Evolutionary conservation across 1,140 invertebrate genomes (phyloP).

Genomic region (Gonioctena quinquepunctata): DNA sequence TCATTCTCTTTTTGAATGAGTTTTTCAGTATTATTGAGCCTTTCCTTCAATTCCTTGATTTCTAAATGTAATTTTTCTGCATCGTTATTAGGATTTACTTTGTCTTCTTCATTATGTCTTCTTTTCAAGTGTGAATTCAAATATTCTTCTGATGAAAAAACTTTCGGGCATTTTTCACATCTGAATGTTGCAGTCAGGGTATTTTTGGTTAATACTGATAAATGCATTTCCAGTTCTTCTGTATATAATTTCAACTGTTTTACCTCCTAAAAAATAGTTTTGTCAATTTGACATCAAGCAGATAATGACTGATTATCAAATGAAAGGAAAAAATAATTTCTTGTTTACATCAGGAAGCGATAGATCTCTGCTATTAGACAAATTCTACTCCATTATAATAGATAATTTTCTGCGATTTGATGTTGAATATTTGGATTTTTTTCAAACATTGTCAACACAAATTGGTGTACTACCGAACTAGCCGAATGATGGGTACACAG

Average conservation of each 20-base stretch:
- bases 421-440: no score
- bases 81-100: conserved; percentile 51
- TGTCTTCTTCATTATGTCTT: conserved; percentile 52
- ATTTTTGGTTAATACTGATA: conserved; percentile 16
- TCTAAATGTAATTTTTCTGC: conserved; percentile 62
- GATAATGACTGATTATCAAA: no score
- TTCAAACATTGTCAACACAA: no score
- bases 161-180: conserved; percentile 62
- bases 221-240: conserved; percentile 32
- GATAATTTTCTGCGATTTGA: no score
- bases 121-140: conserved; percentile 60
- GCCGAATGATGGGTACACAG: no score
- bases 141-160: conserved; percentile 63
- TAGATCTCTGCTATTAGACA: no score
- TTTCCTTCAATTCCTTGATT: conserved; percentile 64
- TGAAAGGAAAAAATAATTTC: no score
- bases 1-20: conserved; percentile 40
- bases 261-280: conserved; percentile 43
- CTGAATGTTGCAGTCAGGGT: conserved; percentile 44
- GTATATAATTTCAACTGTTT: conserved; percentile 38
- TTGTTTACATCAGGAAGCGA: no score
- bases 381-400: no score
- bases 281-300: no score
- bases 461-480: no score
- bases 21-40: conserved; percentile 61